Base-by-base conservation (phyloP, 2,888 invertebrate genomes). In the Andrena minutula region DNA sequence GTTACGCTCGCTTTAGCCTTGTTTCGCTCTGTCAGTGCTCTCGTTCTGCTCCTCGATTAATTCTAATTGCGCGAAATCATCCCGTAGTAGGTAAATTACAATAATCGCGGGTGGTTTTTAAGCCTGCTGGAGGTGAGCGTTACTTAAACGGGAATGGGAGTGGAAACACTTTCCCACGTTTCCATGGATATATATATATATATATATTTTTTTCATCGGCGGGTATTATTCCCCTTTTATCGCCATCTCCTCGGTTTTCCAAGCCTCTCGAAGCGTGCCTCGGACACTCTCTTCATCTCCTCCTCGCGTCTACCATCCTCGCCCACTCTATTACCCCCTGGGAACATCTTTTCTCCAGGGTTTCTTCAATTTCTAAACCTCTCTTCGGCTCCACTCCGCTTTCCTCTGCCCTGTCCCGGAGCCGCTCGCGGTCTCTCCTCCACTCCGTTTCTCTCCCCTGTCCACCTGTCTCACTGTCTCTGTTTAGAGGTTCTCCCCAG, bases 341-440 rank as follows among this genome's bases (percentile, higher is more conserved):
- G 35, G 58, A 61, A 61, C 58, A 41, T 10, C 53, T 28, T 20
- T 20, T 61, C 23, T 61, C 49, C 78, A 6, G 41, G 58, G 63
- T 82, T 69, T 79, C 85, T 83, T 75, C 79, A 35, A 82, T 78
- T 84, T 82, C 75, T 75, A 75, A 79, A 79, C 82, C 79, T 78
- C 47, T 28, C 60, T 12, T 56, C 73, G 35, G 16, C 73, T 56
- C 28, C 41, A 4, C 7, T 68, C 26, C 20, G 56, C 69, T 32
- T 16, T 64, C 73, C 61, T 61, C 60, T 12, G 69, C 68, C 23
- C 23, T n/a, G 73, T 79, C 71, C 78, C 70, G 35, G 61, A 35
- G 20, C 47, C 30, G 61, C 30, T 65, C 76, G 60, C 49, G 49
- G 60, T 75, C 28, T 20, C 26, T 41, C 32, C 47, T 8, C 23